Conservation (phyloP, 2,113 vertebrate genomes). For the Falco punctatus region DNA sequence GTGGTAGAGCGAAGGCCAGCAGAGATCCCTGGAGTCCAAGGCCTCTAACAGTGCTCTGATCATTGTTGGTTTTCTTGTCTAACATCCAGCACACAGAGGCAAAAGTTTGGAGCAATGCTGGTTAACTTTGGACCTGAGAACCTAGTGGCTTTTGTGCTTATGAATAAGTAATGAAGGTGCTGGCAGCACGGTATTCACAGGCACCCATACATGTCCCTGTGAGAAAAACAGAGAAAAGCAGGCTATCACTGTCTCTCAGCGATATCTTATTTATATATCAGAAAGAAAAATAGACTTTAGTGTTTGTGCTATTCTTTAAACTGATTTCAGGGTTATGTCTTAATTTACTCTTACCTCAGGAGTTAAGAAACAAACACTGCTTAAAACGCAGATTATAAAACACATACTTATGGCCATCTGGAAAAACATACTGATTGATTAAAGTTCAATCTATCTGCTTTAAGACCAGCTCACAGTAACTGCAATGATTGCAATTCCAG, state of each 20-base stretch:
- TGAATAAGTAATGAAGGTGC: neutral
- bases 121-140: neutral
- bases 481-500: slow-evolving; percentile 70
- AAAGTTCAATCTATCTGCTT: slow-evolving; percentile 68
- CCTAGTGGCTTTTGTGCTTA: neutral
- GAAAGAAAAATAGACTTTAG: neutral
- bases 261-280: neutral
- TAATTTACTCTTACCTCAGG: slow-evolving; percentile 51
- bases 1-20: neutral
- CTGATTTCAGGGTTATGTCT: slow-evolving; percentile 32
- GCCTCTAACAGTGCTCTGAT: neutral
- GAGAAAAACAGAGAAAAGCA: slow-evolving; percentile 21
- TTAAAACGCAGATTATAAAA: slow-evolving; percentile 59
- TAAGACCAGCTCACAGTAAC: slow-evolving; percentile 64
- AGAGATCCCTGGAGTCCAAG: neutral
- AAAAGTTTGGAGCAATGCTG: neutral
- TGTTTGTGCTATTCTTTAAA: neutral
- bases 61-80: neutral
- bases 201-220: neutral
- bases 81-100: neutral
- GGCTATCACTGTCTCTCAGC: neutral
- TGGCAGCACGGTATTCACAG: neutral
- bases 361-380: slow-evolving; percentile 45
- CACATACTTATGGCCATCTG: slow-evolving; percentile 71
- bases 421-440: slow-evolving; percentile 71